Percentiles rank a stretch among this genome's conserved stretches.
Evolutionary conservation across 2,113 vertebrate genomes (phyloP).

Genomic region (Phalacrocorax brasilianus): DNA sequence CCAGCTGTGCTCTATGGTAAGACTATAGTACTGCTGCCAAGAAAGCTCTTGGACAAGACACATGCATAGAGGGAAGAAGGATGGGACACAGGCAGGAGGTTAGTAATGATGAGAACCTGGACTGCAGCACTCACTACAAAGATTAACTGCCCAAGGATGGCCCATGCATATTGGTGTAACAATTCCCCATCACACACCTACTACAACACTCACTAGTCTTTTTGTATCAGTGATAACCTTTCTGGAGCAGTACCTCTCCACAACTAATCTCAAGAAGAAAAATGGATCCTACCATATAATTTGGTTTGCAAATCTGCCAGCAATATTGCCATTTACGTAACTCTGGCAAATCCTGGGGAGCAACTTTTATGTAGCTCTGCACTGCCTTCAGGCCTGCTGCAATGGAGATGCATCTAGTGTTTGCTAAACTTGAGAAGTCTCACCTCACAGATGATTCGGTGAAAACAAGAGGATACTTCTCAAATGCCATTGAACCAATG

Average conservation of each 20-base stretch:
- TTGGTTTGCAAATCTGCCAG: neutral
- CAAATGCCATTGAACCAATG: slow-evolving; percentile 89
- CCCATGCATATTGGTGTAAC: neutral
- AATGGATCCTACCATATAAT: accelerated
- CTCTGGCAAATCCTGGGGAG: neutral
- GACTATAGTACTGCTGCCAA: neutral
- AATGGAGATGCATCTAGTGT: neutral
- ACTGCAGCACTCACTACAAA: neutral
- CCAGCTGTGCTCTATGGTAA: neutral
- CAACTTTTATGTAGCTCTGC: neutral
- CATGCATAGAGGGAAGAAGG: neutral
- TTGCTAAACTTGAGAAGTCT: slow-evolving; percentile 21
- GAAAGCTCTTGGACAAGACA: neutral
- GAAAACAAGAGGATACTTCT: slow-evolving; percentile 93
- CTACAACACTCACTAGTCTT: neutral
- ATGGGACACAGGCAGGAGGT: neutral
- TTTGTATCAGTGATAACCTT: neutral
- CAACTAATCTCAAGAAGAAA: neutral
- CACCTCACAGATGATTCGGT: slow-evolving; percentile 74
- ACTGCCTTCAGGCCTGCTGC: neutral
- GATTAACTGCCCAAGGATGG: neutral
- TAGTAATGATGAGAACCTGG: neutral
- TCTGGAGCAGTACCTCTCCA: neutral
- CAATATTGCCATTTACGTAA: neutral
- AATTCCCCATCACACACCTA: neutral